Conservation (phyloP, 1,140 invertebrate species). For the Tetramorium parvispinum region DNA sequence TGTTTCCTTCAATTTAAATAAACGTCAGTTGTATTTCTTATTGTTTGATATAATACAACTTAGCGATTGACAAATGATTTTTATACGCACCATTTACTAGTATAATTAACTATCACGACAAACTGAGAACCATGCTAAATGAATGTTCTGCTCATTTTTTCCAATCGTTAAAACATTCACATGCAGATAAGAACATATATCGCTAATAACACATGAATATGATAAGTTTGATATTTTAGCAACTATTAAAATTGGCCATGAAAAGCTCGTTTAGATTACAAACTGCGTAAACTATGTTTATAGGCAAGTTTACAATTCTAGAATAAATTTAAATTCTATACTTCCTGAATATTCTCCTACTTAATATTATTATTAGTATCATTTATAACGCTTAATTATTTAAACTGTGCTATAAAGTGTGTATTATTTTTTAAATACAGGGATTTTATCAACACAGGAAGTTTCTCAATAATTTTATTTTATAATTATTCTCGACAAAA, state of each 20-base stretch:
- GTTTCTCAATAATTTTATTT: background rate
- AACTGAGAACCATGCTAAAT: background rate
- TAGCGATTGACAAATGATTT: background rate
- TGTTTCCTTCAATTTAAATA: background rate
- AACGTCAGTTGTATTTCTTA: background rate
- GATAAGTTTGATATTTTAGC: background rate
- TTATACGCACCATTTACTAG: background rate
- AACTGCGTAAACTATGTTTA: background rate
- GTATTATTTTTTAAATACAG: background rate
- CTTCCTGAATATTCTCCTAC: background rate
- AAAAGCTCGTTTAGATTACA: background rate
- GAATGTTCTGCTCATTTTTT: background rate
- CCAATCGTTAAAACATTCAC: background rate
- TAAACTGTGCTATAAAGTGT: background rate
- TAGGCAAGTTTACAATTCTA: background rate
- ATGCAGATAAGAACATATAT: background rate
- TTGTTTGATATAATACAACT: background rate
- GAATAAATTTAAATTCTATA: background rate
- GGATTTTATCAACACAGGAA: constrained; percentile 9
- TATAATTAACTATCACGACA: background rate
- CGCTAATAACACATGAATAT: background rate
- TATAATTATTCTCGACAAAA: background rate
- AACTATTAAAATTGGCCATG: background rate
- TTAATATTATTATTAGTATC: background rate
- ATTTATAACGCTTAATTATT: background rate